Evolutionary conservation across 1,140 invertebrate species (phyloP).

Genomic region (Anthonomus grandis): DNA sequence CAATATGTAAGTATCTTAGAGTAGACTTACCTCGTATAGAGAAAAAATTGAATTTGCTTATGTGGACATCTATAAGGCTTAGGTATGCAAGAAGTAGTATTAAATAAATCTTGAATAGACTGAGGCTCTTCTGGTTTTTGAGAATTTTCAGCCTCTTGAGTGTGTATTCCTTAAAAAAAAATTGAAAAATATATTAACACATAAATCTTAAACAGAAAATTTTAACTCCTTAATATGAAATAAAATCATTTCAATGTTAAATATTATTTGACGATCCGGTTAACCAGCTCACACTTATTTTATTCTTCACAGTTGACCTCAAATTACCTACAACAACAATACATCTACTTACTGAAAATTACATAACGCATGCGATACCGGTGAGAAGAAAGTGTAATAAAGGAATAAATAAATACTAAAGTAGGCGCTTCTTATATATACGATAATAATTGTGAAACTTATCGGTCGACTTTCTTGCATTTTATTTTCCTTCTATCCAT

Average conservation of each 20-base stretch:
- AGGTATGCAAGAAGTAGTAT: slow-evolving; percentile 76
- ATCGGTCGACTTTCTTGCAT: slow-evolving; percentile 13
- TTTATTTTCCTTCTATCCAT: slow-evolving; percentile 2
- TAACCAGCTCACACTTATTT: no score
- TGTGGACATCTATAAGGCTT: slow-evolving; percentile 77
- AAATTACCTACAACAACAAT: background rate
- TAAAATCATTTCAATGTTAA: no score
- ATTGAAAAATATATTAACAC: no score
- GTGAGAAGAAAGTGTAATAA: slow-evolving; percentile 8
- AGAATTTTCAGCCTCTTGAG: slow-evolving; percentile 37
- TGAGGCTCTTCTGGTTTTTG: slow-evolving; percentile 50
- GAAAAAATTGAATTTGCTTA: slow-evolving; percentile 74
- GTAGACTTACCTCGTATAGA: slow-evolving; percentile 77
- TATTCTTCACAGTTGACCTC: slow-evolving; percentile 1
- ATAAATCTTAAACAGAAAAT: no score
- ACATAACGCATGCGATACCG: slow-evolving; percentile 2
- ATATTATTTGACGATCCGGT: no score
- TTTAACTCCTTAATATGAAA: no score
- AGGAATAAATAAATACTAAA: background rate
- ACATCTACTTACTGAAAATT: background rate
- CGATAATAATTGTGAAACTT: slow-evolving; percentile 3
- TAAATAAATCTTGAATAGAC: slow-evolving; percentile 66
- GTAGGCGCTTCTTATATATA: background rate
- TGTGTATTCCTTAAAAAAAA: slow-evolving; percentile 38
- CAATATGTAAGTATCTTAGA: background rate